Conservation (phyloP, 2,888 invertebrate genomes). For the Halictus ligatus region DNA sequence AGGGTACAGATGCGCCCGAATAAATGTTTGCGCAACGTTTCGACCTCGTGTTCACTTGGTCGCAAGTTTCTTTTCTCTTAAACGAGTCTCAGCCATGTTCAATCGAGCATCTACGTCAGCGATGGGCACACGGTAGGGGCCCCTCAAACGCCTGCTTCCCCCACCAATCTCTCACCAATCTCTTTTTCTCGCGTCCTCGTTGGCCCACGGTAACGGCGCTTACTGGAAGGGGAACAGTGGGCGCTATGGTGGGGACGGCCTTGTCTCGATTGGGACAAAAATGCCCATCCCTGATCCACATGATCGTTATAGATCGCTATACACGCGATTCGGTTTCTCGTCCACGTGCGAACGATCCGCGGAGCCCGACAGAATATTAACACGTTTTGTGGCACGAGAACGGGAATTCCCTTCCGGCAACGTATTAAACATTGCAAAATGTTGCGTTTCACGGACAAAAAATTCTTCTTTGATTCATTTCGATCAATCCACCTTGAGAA, state of each 20-base stretch:
- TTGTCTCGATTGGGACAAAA: too few relatives aligned
- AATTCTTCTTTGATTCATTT: background rate
- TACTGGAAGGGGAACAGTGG: too few relatives aligned
- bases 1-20: slow-evolving; percentile 48
- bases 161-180: too few relatives aligned
- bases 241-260: too few relatives aligned
- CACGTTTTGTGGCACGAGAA: background rate
- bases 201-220: too few relatives aligned
- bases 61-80: slow-evolving; percentile 17
- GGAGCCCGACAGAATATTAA: slow-evolving; percentile 68
- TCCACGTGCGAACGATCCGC: slow-evolving; percentile 57
- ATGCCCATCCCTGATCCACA: background rate
- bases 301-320: background rate
- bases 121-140: too few relatives aligned
- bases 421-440: background rate
- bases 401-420: background rate
- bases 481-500: background rate
- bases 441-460: background rate
- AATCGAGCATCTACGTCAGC: background rate
- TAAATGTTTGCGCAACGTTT: slow-evolving; percentile 48
- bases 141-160: too few relatives aligned
- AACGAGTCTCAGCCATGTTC: background rate
- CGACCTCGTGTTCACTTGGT: slow-evolving; percentile 26
- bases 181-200: too few relatives aligned
- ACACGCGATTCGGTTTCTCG: slow-evolving; percentile 12